A percentile compares a stretch with the other conserved stretches of the same genome.
phyloP scores from a whole-genome alignment of 2,797 vertebrate genomes.

The Tenualosa thibaudeaui region DNA sequence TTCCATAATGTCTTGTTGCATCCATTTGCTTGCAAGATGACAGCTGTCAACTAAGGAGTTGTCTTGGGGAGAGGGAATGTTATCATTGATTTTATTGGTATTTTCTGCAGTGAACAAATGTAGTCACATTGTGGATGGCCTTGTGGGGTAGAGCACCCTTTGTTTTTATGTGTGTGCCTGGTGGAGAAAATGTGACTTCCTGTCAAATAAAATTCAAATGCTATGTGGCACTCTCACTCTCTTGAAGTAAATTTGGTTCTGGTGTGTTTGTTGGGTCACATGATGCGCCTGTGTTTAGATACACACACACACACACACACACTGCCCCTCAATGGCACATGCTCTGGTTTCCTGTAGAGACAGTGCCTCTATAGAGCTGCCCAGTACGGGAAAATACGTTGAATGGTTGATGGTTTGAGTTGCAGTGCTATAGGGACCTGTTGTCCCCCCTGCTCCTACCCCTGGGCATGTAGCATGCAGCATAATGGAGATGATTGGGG shows the following conservation, averaged over 20 bases:
- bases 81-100: background rate
- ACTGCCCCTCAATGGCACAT: background rate
- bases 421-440: conserved; percentile 2
- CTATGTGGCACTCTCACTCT: background rate
- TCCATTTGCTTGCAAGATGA: background rate
- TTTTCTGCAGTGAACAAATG: background rate
- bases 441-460: background rate
- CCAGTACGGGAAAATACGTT: background rate
- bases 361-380: background rate
- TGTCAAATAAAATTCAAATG: background rate
- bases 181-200: background rate
- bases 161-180: background rate
- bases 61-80: background rate
- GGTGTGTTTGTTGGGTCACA: too few species aligned
- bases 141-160: background rate
- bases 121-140: background rate
- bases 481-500: conserved; percentile 20
- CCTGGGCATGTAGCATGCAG: background rate
- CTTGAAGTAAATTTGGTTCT: background rate
- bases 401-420: conserved; percentile 3
- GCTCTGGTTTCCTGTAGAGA: background rate
- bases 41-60: background rate
- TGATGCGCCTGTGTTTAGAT: too few species aligned
- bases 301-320: background rate
- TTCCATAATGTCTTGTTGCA: background rate